Percentiles rank a stretch among this genome's conserved stretches.
These are phyloP conservation scores for Drosophila sp. DNA, from an alignment of 1,140 invertebrate genomes.

Conservation along the genomic window DNA sequence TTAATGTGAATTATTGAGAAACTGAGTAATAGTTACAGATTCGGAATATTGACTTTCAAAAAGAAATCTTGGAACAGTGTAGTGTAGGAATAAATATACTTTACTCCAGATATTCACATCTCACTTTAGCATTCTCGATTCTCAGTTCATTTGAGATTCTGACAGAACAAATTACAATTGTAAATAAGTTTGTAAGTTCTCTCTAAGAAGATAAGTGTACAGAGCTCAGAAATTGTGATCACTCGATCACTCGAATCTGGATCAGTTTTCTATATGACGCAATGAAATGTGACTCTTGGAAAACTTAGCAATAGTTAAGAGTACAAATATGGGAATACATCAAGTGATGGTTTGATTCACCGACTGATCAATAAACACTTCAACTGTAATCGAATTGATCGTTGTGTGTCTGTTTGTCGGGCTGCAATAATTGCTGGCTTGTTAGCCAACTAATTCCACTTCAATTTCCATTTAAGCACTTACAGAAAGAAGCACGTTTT, in stretches of 20 bases:
- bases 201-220: no score
- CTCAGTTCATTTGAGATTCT: no score
- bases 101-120: no score
- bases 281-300: background rate
- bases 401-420: slow-evolving; percentile 28
- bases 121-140: no score
- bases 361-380: slow-evolving; percentile 41
- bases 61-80: background rate
- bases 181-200: no score
- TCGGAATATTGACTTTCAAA: background rate
- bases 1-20: slow-evolving; percentile 8
- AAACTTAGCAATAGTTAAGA: background rate
- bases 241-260: no score
- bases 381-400: slow-evolving; percentile 55
- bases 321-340: background rate
- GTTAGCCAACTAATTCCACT: slow-evolving; percentile 77
- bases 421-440: slow-evolving; percentile 63
- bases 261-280: background rate
- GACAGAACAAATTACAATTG: no score
- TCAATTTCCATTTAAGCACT: slow-evolving; percentile 77
- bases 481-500: slow-evolving; percentile 63
- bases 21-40: slow-evolving; percentile 1
- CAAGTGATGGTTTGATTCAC: slow-evolving; percentile 8
- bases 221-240: no score
- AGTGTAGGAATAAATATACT: background rate